phyloP scores from a whole-genome alignment of 92 coral and sea anemone species.

The Paramuricea clavata region DNA sequence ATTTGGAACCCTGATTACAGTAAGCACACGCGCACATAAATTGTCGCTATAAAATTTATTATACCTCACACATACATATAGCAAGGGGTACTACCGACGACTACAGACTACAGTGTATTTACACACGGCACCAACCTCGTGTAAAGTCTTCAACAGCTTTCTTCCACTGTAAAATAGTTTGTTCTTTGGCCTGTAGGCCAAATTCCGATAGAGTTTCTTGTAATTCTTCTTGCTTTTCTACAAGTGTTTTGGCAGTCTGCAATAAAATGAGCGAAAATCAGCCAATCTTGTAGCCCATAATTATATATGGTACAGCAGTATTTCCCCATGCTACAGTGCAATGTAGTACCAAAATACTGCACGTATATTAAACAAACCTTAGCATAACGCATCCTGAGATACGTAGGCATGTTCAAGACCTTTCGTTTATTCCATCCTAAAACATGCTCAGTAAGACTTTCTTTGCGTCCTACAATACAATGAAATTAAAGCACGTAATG shows the following conservation, averaged over 20 bases:
- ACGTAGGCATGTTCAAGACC: constrained; percentile 34
- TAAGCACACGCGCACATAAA: too few species aligned
- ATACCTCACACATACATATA: neutral
- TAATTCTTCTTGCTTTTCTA: constrained; percentile 13
- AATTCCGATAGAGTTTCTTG: neutral
- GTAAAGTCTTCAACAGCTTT: neutral
- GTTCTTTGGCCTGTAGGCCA: neutral
- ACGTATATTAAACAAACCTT: constrained; percentile 26
- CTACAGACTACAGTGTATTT: neutral
- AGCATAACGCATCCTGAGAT: constrained; percentile 45
- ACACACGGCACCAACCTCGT: neutral
- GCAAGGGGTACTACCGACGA: too few species aligned
- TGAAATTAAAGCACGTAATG: neutral
- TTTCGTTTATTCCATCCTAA: constrained; percentile 65
- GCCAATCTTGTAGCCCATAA: neutral
- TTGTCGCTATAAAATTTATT: too few species aligned
- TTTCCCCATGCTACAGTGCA: neutral
- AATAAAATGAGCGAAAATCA: neutral
- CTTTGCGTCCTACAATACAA: constrained; percentile 53
- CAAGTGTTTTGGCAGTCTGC: neutral
- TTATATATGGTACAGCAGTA: neutral
- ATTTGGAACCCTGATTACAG: too few species aligned
- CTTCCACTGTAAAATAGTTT: constrained; percentile 13
- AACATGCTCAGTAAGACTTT: constrained; percentile 67
- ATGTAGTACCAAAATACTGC: neutral